Evolutionary conservation across 2,113 vertebrate species (phyloP).

Genomic region (Eudorcas thomsonii): DNA sequence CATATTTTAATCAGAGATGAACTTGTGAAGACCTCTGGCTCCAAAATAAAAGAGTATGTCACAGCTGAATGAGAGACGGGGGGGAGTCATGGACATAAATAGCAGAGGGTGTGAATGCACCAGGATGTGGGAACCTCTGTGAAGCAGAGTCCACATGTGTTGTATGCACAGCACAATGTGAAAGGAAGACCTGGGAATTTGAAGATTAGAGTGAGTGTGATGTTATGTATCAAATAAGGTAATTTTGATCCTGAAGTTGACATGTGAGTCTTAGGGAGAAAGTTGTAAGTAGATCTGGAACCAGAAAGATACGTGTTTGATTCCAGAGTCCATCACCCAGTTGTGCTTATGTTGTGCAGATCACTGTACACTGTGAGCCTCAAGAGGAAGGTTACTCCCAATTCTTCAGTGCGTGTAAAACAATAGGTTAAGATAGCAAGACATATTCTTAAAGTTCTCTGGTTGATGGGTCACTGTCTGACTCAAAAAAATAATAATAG

Average conservation of each 20-base stretch:
- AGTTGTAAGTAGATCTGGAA: neutral
- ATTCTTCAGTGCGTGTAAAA: neutral
- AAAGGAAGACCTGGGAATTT: neutral
- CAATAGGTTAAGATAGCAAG: neutral
- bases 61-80: neutral
- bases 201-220: neutral
- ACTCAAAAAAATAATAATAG: neutral
- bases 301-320: neutral
- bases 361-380: neutral
- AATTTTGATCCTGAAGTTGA: neutral
- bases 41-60: constrained; percentile 9
- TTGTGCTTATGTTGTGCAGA: neutral
- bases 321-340: neutral
- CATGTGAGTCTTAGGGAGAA: neutral
- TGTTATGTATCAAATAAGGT: neutral
- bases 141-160: neutral
- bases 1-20: neutral
- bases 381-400: neutral
- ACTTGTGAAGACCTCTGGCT: neutral
- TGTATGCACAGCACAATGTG: neutral
- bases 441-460: neutral
- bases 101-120: neutral
- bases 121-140: neutral
- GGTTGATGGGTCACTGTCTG: neutral
- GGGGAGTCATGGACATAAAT: neutral